These are phyloP conservation scores for Thaleichthys pacificus DNA, from an alignment of 2,797 vertebrate genomes.

Conservation along the genomic window DNA sequence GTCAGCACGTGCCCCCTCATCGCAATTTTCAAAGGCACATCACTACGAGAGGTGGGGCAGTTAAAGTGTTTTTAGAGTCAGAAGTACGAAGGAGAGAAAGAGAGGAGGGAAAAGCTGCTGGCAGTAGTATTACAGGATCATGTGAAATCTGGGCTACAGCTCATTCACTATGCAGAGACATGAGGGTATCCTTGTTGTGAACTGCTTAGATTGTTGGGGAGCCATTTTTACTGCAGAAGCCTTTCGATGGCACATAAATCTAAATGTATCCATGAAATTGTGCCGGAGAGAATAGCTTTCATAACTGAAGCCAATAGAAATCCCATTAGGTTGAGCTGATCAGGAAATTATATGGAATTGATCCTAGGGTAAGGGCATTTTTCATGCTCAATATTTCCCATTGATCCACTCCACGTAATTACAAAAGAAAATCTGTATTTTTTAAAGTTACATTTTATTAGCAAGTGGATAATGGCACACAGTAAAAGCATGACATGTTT, in stretches of 20 bases:
- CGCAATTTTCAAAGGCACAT: slow-evolving; percentile 39
- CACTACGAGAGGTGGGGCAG: slow-evolving; percentile 26
- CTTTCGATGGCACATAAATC: slow-evolving; percentile 51
- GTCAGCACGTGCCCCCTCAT: slow-evolving; percentile 39
- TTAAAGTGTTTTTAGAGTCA: slow-evolving; percentile 19
- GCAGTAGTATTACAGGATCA: slow-evolving; percentile 33
- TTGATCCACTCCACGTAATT: slow-evolving; percentile 73
- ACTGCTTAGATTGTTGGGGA: slow-evolving; percentile 68
- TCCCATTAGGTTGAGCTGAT: slow-evolving; percentile 76
- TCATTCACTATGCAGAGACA: slow-evolving; percentile 59
- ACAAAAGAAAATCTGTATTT: slow-evolving; percentile 73
- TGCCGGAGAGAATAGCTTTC: slow-evolving; percentile 60
- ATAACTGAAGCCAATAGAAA: slow-evolving; percentile 72
- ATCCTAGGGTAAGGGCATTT: slow-evolving; percentile 72
- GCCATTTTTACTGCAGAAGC: slow-evolving; percentile 23
- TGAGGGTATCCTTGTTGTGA: slow-evolving; percentile 68
- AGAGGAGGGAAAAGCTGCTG: slow-evolving; percentile 45
- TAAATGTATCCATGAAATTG: slow-evolving; percentile 58
- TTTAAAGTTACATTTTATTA: slow-evolving; percentile 67
- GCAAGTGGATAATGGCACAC: slow-evolving; percentile 39
- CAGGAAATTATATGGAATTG: slow-evolving; percentile 78
- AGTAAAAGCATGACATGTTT: slow-evolving; percentile 17
- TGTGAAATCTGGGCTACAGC: slow-evolving; percentile 23
- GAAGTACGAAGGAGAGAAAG: slow-evolving; percentile 42
- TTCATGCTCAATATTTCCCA: slow-evolving; percentile 72